Evolutionary conservation across 2,888 invertebrate species (phyloP), one percentile per base, ranked within the genome.

Genomic region (Drosophila longiperda): DNA sequence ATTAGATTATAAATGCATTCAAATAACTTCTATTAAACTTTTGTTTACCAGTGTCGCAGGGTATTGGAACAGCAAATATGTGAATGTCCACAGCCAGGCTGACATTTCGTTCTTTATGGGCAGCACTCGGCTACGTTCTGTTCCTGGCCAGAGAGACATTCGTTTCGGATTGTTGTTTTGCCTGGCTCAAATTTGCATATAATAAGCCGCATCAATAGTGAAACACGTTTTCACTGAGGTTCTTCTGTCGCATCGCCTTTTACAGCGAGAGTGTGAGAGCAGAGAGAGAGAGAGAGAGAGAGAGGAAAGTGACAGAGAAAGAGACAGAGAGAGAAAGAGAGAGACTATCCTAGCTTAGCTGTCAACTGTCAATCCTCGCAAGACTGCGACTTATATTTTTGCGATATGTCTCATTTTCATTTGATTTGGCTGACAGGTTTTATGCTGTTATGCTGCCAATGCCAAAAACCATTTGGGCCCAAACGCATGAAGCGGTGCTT

Each of bases 141-240:
- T 72, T 73, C 71, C 65, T 68, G 50, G 62, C 42, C 65, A 38
- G 45, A 55, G 63, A 55, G 63, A 61, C 71, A 73, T 76, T 68
- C 77, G 80, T 54, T 66, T 53, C 50, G 71, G 80, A 57, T 75
- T 67, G 75, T 80, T 75, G 66, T 61, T 80, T 42, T 76, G 80
- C 76, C 80, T 89, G 82, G 80, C 68, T 78, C 87, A 91, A 92
- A 92, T 92, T 92, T 92, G 92, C 92, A 92, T 92, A 92, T 92
- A 92, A 92, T 92, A 91, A 92, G 91, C 91, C 91, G 90, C 91
- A 92, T 92, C 91, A 91, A 91, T 89, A 91, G 87, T 80, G 82
- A 82, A 83, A 92, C 92, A 92, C 92, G 92, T 92, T 90, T 90
- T 72, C 61, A 64, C 81, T 65, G 88, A 75, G 83, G 89, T 88